Conservation (phyloP, 2,113 vertebrate genomes). For the Delphinapterus leucas region DNA sequence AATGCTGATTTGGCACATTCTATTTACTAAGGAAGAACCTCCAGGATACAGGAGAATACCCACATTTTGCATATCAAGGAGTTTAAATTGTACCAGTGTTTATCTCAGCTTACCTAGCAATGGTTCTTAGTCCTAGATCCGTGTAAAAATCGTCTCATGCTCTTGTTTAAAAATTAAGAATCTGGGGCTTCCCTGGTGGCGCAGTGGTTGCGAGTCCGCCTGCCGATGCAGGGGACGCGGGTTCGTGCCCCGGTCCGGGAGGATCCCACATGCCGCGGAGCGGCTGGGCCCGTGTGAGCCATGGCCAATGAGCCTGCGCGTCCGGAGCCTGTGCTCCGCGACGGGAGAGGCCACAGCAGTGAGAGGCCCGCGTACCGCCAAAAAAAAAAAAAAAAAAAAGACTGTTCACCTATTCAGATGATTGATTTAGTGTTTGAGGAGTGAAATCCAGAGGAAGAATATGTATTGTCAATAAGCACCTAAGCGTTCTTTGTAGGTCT, state of each 20-base stretch:
- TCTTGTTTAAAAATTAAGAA: neutral
- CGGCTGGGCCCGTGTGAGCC: no score
- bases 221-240: no score
- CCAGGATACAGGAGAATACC: neutral
- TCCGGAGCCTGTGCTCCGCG: no score
- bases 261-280: no score
- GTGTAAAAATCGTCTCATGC: neutral
- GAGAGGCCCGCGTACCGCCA: no score
- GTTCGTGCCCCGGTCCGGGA: no score
- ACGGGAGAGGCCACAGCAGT: no score
- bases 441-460: neutral
- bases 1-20: neutral
- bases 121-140: neutral
- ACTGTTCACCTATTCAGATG: neutral
- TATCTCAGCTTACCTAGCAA: neutral
- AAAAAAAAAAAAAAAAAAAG: no score
- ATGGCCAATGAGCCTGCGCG: no score
- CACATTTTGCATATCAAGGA: neutral
- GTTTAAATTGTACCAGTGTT: neutral
- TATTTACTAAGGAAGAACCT: neutral
- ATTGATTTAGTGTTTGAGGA: neutral
- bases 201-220: no score
- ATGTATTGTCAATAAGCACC: neutral
- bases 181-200: neutral
- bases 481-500: neutral